Conservation (phyloP, 2,113 vertebrate species). For the Neolamprologus brichardi region DNA sequence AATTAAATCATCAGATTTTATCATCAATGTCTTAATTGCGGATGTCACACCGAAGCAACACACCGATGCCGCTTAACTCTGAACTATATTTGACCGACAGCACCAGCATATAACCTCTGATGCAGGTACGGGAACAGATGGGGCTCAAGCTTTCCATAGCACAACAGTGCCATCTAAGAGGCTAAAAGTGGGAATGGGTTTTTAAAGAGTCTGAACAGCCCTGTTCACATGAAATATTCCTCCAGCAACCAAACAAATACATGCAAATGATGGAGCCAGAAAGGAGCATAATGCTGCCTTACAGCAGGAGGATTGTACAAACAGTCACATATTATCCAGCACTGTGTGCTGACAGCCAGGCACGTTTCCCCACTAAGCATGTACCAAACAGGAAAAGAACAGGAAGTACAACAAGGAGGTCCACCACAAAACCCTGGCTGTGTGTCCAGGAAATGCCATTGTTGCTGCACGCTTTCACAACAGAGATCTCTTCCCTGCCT, state of each 20-base stretch:
- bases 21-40: slow-evolving; percentile 37
- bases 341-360: background rate
- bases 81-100: background rate
- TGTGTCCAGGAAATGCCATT: slow-evolving; percentile 15
- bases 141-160: background rate
- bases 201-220: background rate
- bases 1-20: slow-evolving; percentile 46
- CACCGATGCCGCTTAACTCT: background rate
- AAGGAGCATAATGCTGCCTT: background rate
- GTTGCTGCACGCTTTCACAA: background rate
- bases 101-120: background rate
- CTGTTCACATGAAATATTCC: background rate
- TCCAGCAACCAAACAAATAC: background rate
- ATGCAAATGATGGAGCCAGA: background rate
- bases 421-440: background rate
- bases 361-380: background rate
- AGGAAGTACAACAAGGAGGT: background rate
- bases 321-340: background rate
- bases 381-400: slow-evolving; percentile 14
- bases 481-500: background rate
- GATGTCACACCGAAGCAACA: background rate
- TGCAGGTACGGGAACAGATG: background rate
- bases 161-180: slow-evolving; percentile 60
- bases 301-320: background rate
- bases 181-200: background rate